Conservation (phyloP, 2,888 invertebrate species). For the Sphaerophoria rueppellii region DNA sequence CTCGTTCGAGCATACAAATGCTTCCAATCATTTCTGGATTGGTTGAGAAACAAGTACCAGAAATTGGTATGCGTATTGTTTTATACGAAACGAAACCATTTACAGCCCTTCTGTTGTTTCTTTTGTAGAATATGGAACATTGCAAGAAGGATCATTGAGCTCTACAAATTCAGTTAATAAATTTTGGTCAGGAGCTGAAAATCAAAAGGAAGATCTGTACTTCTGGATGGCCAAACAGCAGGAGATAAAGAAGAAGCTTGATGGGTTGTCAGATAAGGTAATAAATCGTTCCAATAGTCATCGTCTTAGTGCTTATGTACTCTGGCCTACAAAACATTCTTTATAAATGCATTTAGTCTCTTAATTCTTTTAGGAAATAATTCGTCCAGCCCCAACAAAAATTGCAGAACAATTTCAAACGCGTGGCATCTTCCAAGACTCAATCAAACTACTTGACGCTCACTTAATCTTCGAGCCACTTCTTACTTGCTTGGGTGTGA, state of each 20-base stretch:
- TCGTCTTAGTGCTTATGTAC: no score
- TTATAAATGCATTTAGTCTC: background rate
- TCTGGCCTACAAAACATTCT: no score
- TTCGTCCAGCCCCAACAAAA: constrained; percentile 83
- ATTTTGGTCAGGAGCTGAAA: constrained; percentile 81
- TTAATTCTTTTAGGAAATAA: constrained; percentile 82
- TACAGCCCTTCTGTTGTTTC: background rate
- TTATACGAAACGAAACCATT: background rate
- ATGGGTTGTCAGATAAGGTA: constrained; percentile 81
- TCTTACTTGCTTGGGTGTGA: constrained; percentile 93
- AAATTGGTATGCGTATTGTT: constrained; percentile 78
- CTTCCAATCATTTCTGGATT: constrained; percentile 82
- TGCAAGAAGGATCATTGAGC: constrained; percentile 89
- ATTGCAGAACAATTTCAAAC: constrained; percentile 82
- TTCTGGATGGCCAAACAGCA: constrained; percentile 98
- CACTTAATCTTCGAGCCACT: constrained; percentile 97
- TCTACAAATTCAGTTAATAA: constrained; percentile 82
- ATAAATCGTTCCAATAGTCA: no score
- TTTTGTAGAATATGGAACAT: constrained; percentile 87
- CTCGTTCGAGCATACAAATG: constrained; percentile 82
- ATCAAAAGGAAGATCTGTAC: constrained; percentile 93
- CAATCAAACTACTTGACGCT: constrained; percentile 93
- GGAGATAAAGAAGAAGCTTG: constrained; percentile 79
- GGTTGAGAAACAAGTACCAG: constrained; percentile 81
- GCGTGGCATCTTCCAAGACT: constrained; percentile 90